Evolutionary conservation across 2,888 invertebrate genomes (phyloP), one percentile per base, ranked within the genome.

Genomic region (Tortrix viridana): DNA sequence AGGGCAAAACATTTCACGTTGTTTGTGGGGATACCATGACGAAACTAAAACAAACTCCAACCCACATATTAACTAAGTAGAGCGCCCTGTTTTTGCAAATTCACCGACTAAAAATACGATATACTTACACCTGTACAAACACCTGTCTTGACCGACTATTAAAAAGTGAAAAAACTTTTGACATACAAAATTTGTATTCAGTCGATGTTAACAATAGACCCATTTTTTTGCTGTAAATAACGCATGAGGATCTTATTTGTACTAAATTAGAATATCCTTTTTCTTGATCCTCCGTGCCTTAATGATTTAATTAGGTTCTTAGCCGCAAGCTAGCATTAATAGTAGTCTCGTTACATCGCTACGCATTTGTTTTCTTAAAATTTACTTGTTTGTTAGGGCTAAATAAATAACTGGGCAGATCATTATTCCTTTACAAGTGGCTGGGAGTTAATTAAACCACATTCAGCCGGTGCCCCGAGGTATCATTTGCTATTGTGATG

Each of bases 401-500:
- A 76, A 75, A 79, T 79, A 76, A 75, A 76, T 72, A 69, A 71
- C 74, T 69, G 65, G 69, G 67, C 65, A 71, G 80, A 81, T 87
- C 82, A 86, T 87, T 86, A 86, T 83, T 81, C 71, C 75, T 79
- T 78, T 83, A 84, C 84, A 86, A 86, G 85, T 83, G 86, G 85
- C 83, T 77, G 79, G 71, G 82, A 83, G 89, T 89, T 92, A 91
- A 91, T 91, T 90, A 90, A 88, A 84, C 85, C 70, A 81, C 84
- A 89, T 89, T 89, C 84, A 88, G 78, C 72, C 73, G 77, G 76
- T 77, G 84, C 89, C 89, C 87, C 77, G 74, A 87, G 87, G 88
- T 88, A 90, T 89, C 88, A 89, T 89, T 91, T 86, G 85, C 87
- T 89, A 86, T 92, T 91, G 90, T 90, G 84, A 87, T 83, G 83